Base-by-base conservation (phyloP, 2,888 invertebrate species). In the Panzeria rudis region DNA sequence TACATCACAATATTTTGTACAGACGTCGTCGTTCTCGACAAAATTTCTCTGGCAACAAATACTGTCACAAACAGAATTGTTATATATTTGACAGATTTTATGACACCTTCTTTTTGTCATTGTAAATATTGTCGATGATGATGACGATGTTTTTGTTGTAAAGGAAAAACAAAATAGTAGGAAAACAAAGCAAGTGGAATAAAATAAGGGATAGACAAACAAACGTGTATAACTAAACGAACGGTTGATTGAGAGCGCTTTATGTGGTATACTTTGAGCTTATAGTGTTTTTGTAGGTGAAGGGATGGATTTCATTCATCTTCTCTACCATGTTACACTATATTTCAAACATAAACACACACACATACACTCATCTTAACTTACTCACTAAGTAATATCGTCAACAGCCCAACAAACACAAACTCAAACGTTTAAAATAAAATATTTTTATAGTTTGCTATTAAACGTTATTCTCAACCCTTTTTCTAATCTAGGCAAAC, bases 291-390 rank as follows among this genome's bases (percentile, higher is more conserved):
- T 62, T 69, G 66, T 80, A n/a, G 61, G 61, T 32, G 23, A 35
- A 20, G n/a, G 50, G 61, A 38, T 41, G 52, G 72, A 41, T 89
- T 90, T 91, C 91, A 90, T 91, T 90, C 90, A 90, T 90, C 88
- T 89, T 88, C 88, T 81, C 44, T 47, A 25, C n/a, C 44, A 61
- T 76, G 23, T 9, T 38, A 61, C 52, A 62, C 41, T 52, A 41
- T 38, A 41, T 35, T 64, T 50, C 11, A 62, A n/a, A 81, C 47
- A 25, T 1, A 29, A 29, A 15, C 6, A 23, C 13, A 25, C 29
- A 54, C 38, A 66, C n/a, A 71, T 9, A 81, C 72, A 59, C 11
- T 4, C 52, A 71, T 32, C 2, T 59, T 76, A 64, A 69, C 75
- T 81, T 62, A 52, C 69, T 54, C 56, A 75, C 68, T 64, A 66